Evolutionary conservation across 35 echinoderm and acorn worm species (phyloP), one percentile per base, ranked within the genome.

Genomic region (Hemicentrotus pulcherrimus): DNA sequence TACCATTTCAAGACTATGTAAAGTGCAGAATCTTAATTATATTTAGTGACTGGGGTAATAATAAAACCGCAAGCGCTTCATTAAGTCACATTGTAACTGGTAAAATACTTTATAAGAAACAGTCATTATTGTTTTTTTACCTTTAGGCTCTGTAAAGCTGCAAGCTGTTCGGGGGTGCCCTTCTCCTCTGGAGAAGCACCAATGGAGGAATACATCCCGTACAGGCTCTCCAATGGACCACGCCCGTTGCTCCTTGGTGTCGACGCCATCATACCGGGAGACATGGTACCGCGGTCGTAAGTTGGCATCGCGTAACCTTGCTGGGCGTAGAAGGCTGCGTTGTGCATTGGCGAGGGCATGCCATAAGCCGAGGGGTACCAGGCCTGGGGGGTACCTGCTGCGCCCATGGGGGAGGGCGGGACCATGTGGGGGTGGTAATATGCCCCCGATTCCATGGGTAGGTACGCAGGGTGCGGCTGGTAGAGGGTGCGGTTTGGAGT

Each of bases 351-450:
- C 16, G 91, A 93, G 16, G 91, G 91, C n/a, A 93, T 47, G 16
- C 91, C 48, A 47, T 93, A 93, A 31, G 91, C 91, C 47, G 91
- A 93, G 30, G 91, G 91, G 91, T 93, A 93, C 91, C 91, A 93
- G 9, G 91, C 47, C 46, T 93, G 91, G 1, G 35, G 35, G 65
- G 2, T 78, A 78, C 22, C 65, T 1, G 32, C 91, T 9, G 30
- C 46, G 22, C 32, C 32, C 91, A 93, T 93, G 8, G 46, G 91
- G 47, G 91, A 93, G 48, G 48, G 9, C 30, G 91, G 91, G 35
- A 93, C 91, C 91, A 93, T 93, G 46, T 93, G 91, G 22, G 94
- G 61, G 13, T 86, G 58, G 94, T 94, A 94, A 61, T 71, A 94
- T 18, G 94, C 78, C 32, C 61, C 47, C 12, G 32, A 31, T 12